A percentile compares a stretch with the other conserved stretches of the same genome.
phyloP scores from a whole-genome alignment of 1,140 invertebrate genomes.

The Halotydeus destructor region DNA sequence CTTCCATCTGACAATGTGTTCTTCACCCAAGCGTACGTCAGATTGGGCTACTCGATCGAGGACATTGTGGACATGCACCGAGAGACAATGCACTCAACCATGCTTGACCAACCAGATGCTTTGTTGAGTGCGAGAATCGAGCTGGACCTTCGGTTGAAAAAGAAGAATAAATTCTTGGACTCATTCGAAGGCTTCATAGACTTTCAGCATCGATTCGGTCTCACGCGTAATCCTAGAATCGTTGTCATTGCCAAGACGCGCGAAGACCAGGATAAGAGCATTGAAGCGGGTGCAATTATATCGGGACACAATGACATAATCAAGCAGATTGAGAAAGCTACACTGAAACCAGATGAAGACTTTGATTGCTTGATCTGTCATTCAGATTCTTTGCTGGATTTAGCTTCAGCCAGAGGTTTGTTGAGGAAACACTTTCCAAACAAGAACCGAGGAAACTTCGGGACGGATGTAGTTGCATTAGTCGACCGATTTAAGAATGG shows the following conservation, averaged over 20 bases:
- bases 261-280: slow-evolving; percentile 15
- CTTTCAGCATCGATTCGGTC: slow-evolving; percentile 14
- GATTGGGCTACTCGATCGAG: slow-evolving; percentile 31
- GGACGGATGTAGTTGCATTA: slow-evolving; percentile 33
- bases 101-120: slow-evolving; percentile 44
- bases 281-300: slow-evolving; percentile 15
- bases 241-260: slow-evolving; percentile 14
- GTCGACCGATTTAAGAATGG: slow-evolving; percentile 40
- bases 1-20: slow-evolving; percentile 15
- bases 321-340: slow-evolving; percentile 32
- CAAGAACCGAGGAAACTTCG: slow-evolving; percentile 37
- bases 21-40: slow-evolving; percentile 9
- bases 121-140: slow-evolving; percentile 40
- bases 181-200: slow-evolving; percentile 11
- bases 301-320: slow-evolving; percentile 14
- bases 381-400: slow-evolving; percentile 48
- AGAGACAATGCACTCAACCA: slow-evolving; percentile 50
- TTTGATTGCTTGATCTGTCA: slow-evolving; percentile 50
- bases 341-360: slow-evolving; percentile 38
- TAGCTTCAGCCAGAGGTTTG: slow-evolving; percentile 44
- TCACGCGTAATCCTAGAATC: slow-evolving; percentile 11
- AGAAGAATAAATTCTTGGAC: slow-evolving; percentile 21
- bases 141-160: slow-evolving; percentile 42
- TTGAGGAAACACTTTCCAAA: slow-evolving; percentile 52
- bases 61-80: slow-evolving; percentile 49